Conservation (phyloP, 2,113 vertebrate genomes). For the Rhombomys opimus region DNA sequence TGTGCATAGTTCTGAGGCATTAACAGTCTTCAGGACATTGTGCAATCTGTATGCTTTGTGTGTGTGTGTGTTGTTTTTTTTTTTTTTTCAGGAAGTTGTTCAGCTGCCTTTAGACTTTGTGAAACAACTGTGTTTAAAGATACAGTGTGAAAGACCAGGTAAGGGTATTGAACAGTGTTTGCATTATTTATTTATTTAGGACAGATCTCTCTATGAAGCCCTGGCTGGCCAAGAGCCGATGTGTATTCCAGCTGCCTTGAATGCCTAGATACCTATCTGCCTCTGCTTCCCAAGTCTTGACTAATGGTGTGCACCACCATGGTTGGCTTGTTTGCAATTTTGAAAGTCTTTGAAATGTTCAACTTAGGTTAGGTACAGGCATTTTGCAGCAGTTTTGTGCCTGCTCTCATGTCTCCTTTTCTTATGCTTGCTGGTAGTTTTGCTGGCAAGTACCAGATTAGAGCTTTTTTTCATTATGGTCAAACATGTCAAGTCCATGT, state of each 20-base stretch:
- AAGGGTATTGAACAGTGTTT: slow-evolving; percentile 59
- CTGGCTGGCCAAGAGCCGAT: background rate
- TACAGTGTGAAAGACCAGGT: slow-evolving; percentile 97
- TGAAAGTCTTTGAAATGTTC: background rate
- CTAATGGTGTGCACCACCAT: background rate
- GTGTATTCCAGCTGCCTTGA: background rate
- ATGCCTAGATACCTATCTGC: background rate
- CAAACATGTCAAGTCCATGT: background rate
- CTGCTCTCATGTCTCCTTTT: no score
- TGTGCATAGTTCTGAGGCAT: background rate
- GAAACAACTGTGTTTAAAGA: slow-evolving; percentile 95
- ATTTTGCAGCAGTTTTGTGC: background rate
- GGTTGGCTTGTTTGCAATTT: background rate
- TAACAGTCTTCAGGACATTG: background rate
- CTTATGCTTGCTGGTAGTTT: background rate
- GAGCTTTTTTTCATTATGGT: background rate
- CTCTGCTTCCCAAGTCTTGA: background rate
- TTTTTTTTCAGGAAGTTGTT: slow-evolving; percentile 92
- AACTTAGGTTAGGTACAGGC: background rate
- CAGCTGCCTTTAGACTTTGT: slow-evolving; percentile 97
- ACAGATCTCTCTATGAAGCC: background rate
- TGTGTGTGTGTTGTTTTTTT: background rate
- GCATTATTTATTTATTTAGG: background rate
- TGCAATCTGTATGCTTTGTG: background rate
- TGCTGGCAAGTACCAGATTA: background rate